Conservation (phyloP, 2,888 invertebrate genomes). For the Microdon myrmicae region DNA sequence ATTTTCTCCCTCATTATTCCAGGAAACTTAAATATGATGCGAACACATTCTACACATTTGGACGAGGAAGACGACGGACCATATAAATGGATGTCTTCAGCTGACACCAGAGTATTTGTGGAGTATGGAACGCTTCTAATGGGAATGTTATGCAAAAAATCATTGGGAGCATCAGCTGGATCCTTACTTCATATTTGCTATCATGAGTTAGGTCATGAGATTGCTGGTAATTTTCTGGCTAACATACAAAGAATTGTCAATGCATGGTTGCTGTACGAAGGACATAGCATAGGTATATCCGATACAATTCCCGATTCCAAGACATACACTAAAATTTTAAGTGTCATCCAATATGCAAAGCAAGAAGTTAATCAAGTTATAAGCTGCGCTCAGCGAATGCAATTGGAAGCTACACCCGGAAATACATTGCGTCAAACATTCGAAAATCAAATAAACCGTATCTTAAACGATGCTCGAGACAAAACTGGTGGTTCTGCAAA, state of each 20-base stretch:
- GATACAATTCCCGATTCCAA: conserved; percentile 98
- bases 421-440: conserved; percentile 97
- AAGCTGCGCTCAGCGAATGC: conserved; percentile 96
- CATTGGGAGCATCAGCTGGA: conserved; percentile 92
- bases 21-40: conserved; percentile 93
- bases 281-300: conserved; percentile 93
- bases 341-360: conserved; percentile 95
- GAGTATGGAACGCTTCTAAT: conserved; percentile 95
- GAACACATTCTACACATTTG: conserved; percentile 96
- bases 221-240: conserved; percentile 92
- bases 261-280: conserved; percentile 93
- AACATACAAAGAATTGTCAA: conserved; percentile 98
- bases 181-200: conserved; percentile 95
- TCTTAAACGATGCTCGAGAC: conserved; percentile 98
- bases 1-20: conserved; percentile 91
- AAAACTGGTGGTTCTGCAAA: conserved; percentile 98
- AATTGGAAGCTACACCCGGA: conserved; percentile 95
- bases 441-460: conserved; percentile 97
- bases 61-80: conserved; percentile 95
- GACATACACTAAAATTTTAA: conserved; percentile 95
- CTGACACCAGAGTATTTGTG: conserved; percentile 92
- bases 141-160: conserved; percentile 96
- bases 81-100: conserved; percentile 97
- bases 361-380: conserved; percentile 94
- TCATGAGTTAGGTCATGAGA: conserved; percentile 93